A percentile compares a stretch with the other conserved stretches of the same genome.
phyloP scores from a whole-genome alignment of 2,113 vertebrate genomes.

The Rhinopomastus cyanomelas region DNA sequence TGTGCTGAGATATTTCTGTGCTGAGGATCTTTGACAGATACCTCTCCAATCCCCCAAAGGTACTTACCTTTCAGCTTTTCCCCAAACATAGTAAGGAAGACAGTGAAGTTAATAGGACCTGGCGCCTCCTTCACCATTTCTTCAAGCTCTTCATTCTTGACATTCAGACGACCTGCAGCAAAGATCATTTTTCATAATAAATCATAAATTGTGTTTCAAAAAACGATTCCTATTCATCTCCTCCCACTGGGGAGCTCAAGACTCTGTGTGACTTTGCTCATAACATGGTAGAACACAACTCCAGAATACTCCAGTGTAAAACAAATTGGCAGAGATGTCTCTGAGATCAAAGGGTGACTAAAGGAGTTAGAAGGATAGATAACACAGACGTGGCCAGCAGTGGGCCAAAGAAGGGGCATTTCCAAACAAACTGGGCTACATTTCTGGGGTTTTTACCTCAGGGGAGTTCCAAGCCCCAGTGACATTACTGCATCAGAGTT shows the following conservation, averaged over 20 bases:
- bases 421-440: background rate
- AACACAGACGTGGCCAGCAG: background rate
- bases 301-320: background rate
- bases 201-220: conserved; percentile 56
- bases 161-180: conserved; percentile 83
- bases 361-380: conserved; percentile 1
- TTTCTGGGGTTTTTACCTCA: background rate
- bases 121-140: conserved; percentile 89
- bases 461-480: background rate
- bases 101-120: conserved; percentile 89
- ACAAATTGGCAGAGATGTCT: conserved; percentile 32
- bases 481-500: conserved; percentile 11
- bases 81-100: conserved; percentile 90
- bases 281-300: conserved; percentile 41
- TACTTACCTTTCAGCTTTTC: conserved; percentile 91
- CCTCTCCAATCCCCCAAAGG: conserved; percentile 56
- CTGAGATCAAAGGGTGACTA: conserved; percentile 48
- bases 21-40: conserved; percentile 58
- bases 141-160: conserved; percentile 89
- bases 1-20: conserved; percentile 49
- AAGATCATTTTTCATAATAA: conserved; percentile 56
- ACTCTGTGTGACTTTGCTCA: conserved; percentile 50
- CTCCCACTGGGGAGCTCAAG: conserved; percentile 47
- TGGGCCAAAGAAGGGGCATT: background rate
- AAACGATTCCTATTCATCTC: conserved; percentile 49